Evolutionary conservation across 2,888 invertebrate genomes (phyloP).

Genomic region (Scaptomyza caliginosa): DNA sequence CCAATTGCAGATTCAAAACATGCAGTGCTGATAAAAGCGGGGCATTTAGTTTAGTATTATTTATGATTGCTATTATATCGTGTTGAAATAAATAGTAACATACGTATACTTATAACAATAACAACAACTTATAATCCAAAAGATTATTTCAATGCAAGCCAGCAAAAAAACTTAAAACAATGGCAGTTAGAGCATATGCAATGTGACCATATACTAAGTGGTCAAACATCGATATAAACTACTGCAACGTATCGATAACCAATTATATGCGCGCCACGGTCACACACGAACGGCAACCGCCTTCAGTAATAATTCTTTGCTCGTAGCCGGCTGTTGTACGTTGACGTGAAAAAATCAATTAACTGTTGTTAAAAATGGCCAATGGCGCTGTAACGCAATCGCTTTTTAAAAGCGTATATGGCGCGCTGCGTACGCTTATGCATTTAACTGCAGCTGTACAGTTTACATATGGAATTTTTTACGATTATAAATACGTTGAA

Average conservation of each 20-base stretch:
- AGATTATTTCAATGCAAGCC: too few species aligned
- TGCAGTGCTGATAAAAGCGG: background rate
- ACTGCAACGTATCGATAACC: conserved; percentile 38
- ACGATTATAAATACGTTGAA: conserved; percentile 87
- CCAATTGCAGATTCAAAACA: background rate
- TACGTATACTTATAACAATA: too few species aligned
- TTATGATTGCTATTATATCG: too few species aligned
- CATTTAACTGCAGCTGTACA: conserved; percentile 88
- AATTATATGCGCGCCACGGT: conserved; percentile 19
- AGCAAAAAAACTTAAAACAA: background rate
- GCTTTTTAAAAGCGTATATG: conserved; percentile 75
- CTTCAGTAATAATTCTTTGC: conserved; percentile 36
- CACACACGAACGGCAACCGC: conserved; percentile 33
- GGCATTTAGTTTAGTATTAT: background rate
- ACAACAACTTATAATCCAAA: too few species aligned
- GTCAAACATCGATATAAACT: conserved; percentile 1
- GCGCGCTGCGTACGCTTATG: conserved; percentile 73
- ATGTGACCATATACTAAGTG: conserved; percentile 15
- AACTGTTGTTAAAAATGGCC: conserved; percentile 49
- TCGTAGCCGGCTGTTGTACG: conserved; percentile 33
- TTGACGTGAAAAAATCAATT: conserved; percentile 69
- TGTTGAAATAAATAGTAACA: too few species aligned
- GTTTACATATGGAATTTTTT: conserved; percentile 89
- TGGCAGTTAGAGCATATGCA: background rate
- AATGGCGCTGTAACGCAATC: conserved; percentile 49